These are phyloP conservation scores for Clistopyga incitator DNA, from an alignment of 2,888 invertebrate genomes.

Conservation along the genomic window DNA sequence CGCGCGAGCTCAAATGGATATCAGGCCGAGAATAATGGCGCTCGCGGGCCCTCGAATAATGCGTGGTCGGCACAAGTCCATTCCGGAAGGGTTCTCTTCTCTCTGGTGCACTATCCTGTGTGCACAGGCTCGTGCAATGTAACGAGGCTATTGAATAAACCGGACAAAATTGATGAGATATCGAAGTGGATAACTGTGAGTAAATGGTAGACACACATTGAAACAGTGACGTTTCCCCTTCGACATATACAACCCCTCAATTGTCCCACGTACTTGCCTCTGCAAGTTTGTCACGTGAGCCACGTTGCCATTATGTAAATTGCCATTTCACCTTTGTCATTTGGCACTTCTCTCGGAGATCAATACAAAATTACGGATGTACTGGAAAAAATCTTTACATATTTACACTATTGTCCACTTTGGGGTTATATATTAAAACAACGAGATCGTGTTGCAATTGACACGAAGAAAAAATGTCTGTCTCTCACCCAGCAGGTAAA, in stretches of 20 bases:
- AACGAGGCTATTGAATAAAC: constrained; percentile 44
- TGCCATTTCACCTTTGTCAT: neutral
- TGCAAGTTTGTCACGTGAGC: neutral
- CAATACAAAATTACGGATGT: neutral
- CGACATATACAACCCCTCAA: neutral
- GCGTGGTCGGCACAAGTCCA: constrained; percentile 33
- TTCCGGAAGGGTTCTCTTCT: constrained; percentile 41
- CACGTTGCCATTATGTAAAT: neutral
- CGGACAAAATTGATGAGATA: constrained; percentile 48
- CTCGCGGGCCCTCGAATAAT: constrained; percentile 46
- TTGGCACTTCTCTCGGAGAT: neutral
- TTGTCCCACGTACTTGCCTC: neutral
- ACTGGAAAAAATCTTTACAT: neutral
- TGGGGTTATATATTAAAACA: no score
- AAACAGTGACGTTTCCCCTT: constrained; percentile 5
- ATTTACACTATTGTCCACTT: no score
- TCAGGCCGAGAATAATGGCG: constrained; percentile 58
- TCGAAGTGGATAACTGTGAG: neutral
- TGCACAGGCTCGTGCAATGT: constrained; percentile 12
- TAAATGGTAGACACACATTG: constrained; percentile 2
- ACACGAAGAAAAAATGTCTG: no score
- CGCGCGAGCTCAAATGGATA: constrained; percentile 29
- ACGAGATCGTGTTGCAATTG: no score
- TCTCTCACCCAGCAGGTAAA: no score
- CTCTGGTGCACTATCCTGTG: neutral